Percentiles rank a stretch among this genome's conserved stretches.
phyloP scores from a whole-genome alignment of 2,797 vertebrate genomes.

The Galaxias olidus region DNA sequence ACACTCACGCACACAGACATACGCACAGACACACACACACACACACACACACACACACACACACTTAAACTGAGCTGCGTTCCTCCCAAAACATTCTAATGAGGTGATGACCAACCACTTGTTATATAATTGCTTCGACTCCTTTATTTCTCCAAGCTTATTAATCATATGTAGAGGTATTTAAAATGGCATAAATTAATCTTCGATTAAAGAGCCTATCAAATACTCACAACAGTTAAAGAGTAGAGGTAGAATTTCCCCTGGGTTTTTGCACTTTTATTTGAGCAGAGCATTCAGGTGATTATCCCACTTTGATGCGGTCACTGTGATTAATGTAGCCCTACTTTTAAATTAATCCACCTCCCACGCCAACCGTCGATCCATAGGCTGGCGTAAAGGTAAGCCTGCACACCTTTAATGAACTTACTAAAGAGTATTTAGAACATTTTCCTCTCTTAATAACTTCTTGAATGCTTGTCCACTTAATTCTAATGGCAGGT shows the following conservation, averaged over 20 bases:
- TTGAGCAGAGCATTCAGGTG: conserved; percentile 95
- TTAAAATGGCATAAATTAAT: conserved; percentile 99
- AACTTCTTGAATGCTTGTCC: conserved; percentile 47
- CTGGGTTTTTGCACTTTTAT: conserved; percentile 89
- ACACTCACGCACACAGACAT: conserved; percentile 25
- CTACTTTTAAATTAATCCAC: conserved; percentile 89
- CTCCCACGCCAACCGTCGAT: conserved; percentile 19
- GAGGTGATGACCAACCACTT: conserved; percentile 98
- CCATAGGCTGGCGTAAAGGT: conserved; percentile 62
- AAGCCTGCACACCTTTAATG: conserved; percentile 85
- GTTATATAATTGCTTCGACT: conserved; percentile 98
- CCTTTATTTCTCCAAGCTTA: conserved; percentile 97
- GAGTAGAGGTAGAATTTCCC: conserved; percentile 97
- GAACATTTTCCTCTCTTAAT: conserved; percentile 61
- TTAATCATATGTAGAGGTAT: conserved; percentile 99
- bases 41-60: conserved; percentile 72
- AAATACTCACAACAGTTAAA: conserved; percentile 98
- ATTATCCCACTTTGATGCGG: conserved; percentile 92
- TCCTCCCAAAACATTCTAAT: conserved; percentile 88
- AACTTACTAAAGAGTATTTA: conserved; percentile 83
- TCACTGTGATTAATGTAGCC: conserved; percentile 95
- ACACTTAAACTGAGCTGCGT: conserved; percentile 65
- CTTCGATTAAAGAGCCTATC: conserved; percentile 98
- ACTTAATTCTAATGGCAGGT: conserved; percentile 52
- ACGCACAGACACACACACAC: conserved; percentile 30